phyloP scores from a whole-genome alignment of 2,888 invertebrate genomes.

The Agonopterix alstromeriana region DNA sequence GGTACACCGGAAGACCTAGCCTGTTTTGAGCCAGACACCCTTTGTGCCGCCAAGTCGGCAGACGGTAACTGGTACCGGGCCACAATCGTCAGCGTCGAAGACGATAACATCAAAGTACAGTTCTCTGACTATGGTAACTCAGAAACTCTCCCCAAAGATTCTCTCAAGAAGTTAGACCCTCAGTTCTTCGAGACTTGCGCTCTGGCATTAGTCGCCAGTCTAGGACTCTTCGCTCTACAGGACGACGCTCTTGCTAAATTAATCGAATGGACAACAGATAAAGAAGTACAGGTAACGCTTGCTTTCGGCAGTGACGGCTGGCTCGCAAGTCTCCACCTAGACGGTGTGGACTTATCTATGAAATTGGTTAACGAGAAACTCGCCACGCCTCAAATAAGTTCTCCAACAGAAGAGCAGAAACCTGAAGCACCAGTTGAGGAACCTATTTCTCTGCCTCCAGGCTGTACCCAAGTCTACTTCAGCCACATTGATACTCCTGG shows the following conservation, averaged over 20 bases:
- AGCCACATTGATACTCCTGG: constrained; percentile 86
- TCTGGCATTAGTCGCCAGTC: constrained; percentile 50
- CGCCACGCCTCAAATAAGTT: constrained; percentile 41
- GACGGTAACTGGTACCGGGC: constrained; percentile 86
- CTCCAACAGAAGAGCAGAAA: constrained; percentile 31
- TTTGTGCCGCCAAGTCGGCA: constrained; percentile 79
- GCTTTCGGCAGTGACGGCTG: constrained; percentile 72
- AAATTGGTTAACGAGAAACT: constrained; percentile 60
- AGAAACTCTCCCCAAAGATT: constrained; percentile 68
- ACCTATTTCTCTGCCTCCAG: constrained; percentile 45
- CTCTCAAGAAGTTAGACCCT: constrained; percentile 65
- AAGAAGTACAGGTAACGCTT: constrained; percentile 73
- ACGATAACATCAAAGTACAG: constrained; percentile 65
- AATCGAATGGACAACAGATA: constrained; percentile 61
- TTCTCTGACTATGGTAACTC: constrained; percentile 85
- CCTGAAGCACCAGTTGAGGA: constrained; percentile 32
- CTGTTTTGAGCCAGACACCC: constrained; percentile 59
- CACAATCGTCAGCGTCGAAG: constrained; percentile 61
- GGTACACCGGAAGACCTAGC: constrained; percentile 53
- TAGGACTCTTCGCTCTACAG: constrained; percentile 56
- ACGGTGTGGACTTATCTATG: constrained; percentile 69
- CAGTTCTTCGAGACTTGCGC: constrained; percentile 61
- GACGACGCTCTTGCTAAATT: constrained; percentile 49
- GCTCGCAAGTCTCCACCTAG: constrained; percentile 70
- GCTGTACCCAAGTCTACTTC: constrained; percentile 72